Percentiles rank a stretch among this genome's conserved stretches.
Evolutionary conservation across 2,888 invertebrate species (phyloP).

Genomic region (Polydrusus pterygomalis): DNA sequence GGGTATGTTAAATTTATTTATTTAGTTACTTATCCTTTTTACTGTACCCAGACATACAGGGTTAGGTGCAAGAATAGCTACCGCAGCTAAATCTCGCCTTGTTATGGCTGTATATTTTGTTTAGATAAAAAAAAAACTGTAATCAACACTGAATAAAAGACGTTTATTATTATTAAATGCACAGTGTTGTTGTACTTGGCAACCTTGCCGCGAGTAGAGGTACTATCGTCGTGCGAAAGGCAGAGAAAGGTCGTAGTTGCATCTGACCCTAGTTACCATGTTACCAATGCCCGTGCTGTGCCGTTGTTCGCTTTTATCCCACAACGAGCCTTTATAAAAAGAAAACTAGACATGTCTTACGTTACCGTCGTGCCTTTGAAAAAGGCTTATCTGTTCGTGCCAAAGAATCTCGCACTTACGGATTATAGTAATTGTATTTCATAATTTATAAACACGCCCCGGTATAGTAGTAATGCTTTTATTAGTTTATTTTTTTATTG

Average conservation of each 20-base stretch:
- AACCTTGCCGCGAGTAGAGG: constrained; percentile 42
- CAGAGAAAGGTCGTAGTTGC: constrained; percentile 51
- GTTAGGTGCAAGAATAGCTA: no score
- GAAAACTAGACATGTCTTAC: constrained; percentile 48
- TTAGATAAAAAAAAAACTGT: no score
- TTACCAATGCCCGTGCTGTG: constrained; percentile 44
- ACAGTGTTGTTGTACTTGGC: constrained; percentile 40
- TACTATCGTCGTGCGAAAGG: constrained; percentile 43
- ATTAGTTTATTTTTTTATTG: neutral
- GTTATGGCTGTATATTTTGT: no score
- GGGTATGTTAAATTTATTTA: no score
- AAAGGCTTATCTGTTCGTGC: constrained; percentile 49
- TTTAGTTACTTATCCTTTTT: no score
- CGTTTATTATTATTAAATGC: no score
- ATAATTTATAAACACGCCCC: constrained; percentile 33
- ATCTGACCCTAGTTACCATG: constrained; percentile 54
- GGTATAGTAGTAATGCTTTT: neutral
- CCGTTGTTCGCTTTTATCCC: constrained; percentile 50
- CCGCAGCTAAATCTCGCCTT: no score
- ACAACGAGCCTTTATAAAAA: constrained; percentile 46
- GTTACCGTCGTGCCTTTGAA: constrained; percentile 54
- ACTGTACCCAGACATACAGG: no score
- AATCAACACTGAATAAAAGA: no score
- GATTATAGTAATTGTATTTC: constrained; percentile 48
- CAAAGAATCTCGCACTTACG: constrained; percentile 39